Percentiles rank a stretch among this genome's conserved stretches.
Conservation (phyloP, 2,113 vertebrate genomes). For the Aegotheles bennettii region DNA sequence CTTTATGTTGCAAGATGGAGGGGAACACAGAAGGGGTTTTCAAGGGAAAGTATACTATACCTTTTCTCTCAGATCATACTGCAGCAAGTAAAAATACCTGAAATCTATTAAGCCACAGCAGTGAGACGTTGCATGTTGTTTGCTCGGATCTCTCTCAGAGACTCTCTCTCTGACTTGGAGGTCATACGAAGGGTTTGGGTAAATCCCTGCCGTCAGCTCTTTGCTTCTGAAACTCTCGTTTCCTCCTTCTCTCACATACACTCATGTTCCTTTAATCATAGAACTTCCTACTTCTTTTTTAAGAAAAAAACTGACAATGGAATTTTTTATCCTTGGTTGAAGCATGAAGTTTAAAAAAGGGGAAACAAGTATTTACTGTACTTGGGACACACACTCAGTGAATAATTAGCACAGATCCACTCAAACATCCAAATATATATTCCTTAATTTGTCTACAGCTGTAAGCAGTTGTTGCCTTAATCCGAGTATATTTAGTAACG, state of each 20-base stretch:
- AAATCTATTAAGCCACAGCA: background rate
- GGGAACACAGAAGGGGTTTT: background rate
- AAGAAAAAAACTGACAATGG: slow-evolving; percentile 42
- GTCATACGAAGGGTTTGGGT: background rate
- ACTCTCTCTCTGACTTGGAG: no score
- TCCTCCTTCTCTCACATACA: slow-evolving; percentile 22
- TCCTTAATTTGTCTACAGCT: background rate
- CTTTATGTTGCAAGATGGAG: background rate
- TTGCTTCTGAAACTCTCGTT: slow-evolving; percentile 44
- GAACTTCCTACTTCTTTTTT: slow-evolving; percentile 61
- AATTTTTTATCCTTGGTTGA: slow-evolving; percentile 29
- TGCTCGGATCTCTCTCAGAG: background rate
- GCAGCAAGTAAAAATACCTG: background rate
- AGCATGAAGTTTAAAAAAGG: background rate
- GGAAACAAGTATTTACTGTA: background rate
- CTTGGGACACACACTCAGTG: background rate
- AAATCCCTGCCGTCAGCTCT: slow-evolving; percentile 30
- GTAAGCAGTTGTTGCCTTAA: background rate
- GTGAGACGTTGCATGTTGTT: background rate
- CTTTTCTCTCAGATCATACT: background rate
- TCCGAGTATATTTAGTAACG: background rate
- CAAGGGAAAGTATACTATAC: background rate
- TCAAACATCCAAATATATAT: background rate
- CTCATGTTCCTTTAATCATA: slow-evolving; percentile 17
- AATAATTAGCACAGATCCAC: background rate